These are phyloP conservation scores for Synaphobranchus kaupii DNA, from an alignment of 2,797 vertebrate species.

Conservation along the genomic window DNA sequence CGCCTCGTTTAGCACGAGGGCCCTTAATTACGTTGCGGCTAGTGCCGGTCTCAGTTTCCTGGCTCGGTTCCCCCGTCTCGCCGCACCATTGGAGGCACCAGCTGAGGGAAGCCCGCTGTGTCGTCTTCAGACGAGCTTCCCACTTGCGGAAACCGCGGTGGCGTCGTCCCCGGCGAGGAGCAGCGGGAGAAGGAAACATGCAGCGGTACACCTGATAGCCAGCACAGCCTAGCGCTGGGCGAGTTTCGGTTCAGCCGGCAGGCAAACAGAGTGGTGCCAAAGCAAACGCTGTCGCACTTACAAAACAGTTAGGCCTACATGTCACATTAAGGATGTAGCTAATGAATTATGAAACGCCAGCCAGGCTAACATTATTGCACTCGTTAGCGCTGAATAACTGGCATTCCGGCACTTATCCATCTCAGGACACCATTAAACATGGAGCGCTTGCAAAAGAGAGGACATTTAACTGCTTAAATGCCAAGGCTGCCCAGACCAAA, in stretches of 20 bases:
- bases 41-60: slow-evolving; percentile 45
- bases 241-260: neutral
- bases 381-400: neutral
- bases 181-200: neutral
- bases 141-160: neutral
- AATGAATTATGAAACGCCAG: slow-evolving; percentile 10
- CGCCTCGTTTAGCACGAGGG: slow-evolving; percentile 82
- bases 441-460: neutral
- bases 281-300: neutral
- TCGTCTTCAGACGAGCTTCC: neutral
- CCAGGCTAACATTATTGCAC: slow-evolving; percentile 14
- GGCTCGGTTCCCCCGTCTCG: slow-evolving; percentile 60
- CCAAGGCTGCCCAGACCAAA: neutral
- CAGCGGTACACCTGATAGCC: neutral
- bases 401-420: neutral
- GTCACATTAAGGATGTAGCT: neutral
- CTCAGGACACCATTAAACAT: neutral
- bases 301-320: neutral
- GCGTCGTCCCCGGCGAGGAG: neutral
- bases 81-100: slow-evolving; percentile 47
- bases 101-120: slow-evolving; percentile 45
- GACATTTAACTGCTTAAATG: neutral
- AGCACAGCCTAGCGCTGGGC: neutral
- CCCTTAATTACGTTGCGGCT: slow-evolving; percentile 84
- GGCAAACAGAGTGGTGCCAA: neutral